Base-by-base conservation (phyloP, 2,797 vertebrate genomes). In the Acanthopagrus latus region DNA sequence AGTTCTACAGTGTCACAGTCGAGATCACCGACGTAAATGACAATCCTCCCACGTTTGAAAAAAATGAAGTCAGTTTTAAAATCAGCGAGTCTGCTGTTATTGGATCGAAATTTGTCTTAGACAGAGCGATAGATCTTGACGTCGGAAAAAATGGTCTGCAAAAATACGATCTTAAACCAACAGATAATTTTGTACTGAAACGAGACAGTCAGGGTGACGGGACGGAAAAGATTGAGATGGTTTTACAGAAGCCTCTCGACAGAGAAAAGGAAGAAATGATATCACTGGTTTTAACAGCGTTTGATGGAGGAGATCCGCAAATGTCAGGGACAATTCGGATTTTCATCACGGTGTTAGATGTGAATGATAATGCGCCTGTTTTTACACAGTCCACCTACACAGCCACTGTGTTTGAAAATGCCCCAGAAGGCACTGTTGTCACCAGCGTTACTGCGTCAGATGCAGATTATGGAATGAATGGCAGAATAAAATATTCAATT, bases 1-100 rank as follows among this genome's bases (percentile, higher is more conserved):
- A 94, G 71, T 88, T 94, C 70, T 90, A 90, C 6, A 80, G 86
- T 46, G 69, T 95, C 20, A 90, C 89, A 16, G 83, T 95, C 10
- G 91, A 95, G 76, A 90, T 96, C 13, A 72, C 44, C 5, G 94
- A 95, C 52, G 74, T 95, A 71, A 96, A 95, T 64, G 95, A 95
- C 48, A 94, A 95, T 13, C 60, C 91, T 0, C 94, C 94, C 0
- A 78, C 38, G 0, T 95, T 95, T 81, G 71, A 38, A 51, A 86
- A 88, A 33, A 76, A 55, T 0, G 86, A 93, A 38, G 70, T 77
- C 18, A 67, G 87, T 27, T 84, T 91, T 13, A 77, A 87, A 63
- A 92, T 93, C 0, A 88, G 87, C 13, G 91, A 92, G 50, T 89
- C 85, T 0, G 84, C 85, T 20, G 21, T 65, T 3, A 48, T 71